phyloP scores from a whole-genome alignment of 2,888 invertebrate genomes.

The Ophion costatus region DNA sequence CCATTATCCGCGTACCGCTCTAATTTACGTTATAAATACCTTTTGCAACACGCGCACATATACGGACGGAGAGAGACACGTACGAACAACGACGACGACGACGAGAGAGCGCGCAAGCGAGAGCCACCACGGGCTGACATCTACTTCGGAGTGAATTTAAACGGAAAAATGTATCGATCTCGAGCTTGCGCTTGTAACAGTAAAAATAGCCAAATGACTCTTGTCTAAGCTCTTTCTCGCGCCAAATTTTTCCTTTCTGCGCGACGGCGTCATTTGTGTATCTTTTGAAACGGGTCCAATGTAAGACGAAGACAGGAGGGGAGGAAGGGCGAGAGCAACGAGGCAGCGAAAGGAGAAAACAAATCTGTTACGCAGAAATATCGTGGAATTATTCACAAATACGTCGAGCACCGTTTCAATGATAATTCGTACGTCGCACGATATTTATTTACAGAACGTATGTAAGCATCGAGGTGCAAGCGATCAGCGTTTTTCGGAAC shows the following conservation, averaged over 20 bases:
- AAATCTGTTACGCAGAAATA: constrained; percentile 7
- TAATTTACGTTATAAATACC: constrained; percentile 74
- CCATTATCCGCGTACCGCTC: constrained; percentile 70
- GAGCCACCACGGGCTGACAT: constrained; percentile 46
- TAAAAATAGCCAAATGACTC: constrained; percentile 76
- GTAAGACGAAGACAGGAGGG: background rate
- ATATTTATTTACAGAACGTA: constrained; percentile 33
- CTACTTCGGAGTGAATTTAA: constrained; percentile 76
- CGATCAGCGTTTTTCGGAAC: constrained; percentile 16
- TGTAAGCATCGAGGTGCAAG: constrained; percentile 4
- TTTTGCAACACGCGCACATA: constrained; percentile 27
- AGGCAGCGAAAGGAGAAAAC: background rate
- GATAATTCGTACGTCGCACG: constrained; percentile 19
- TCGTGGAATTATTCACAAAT: constrained; percentile 23
- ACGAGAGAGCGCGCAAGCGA: constrained; percentile 29
- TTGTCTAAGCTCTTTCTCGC: constrained; percentile 59
- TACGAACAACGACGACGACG: constrained; percentile 51
- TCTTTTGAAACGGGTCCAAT: constrained; percentile 56
- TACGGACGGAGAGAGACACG: constrained; percentile 47
- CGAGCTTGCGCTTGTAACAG: constrained; percentile 42
- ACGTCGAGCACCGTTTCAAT: background rate
- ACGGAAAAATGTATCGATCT: constrained; percentile 77
- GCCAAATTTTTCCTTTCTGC: constrained; percentile 62
- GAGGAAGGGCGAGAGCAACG: background rate
- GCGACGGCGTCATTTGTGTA: constrained; percentile 39